Base-by-base conservation (phyloP, 2,113 vertebrate genomes). In the Rhombomys opimus region DNA sequence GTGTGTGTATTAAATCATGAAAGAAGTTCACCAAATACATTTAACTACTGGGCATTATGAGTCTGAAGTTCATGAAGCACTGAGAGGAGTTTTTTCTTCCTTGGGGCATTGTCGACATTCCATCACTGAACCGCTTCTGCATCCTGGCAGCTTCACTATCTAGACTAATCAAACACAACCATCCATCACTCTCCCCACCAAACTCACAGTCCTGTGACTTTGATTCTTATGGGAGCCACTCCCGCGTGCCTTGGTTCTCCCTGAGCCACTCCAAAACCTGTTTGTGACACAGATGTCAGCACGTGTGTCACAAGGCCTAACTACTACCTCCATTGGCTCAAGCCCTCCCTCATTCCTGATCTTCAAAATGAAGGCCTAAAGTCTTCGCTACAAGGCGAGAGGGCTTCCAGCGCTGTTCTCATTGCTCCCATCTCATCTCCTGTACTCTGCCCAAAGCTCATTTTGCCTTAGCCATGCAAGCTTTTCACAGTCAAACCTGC, bases 291-390 rank as follows among this genome's bases (percentile, higher is more conserved):
- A 25, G 67, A 54, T 54, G 38, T 46, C 52, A 17, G 12, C 61
- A 22, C 0, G 68, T 9, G 54, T n/a, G 54, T 17, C 5, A 27
- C 5, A 46, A 86, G 9, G 23, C 25, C 32, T 1, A 0, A 3
- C 15, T 9, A 6, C 8, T 87, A 23, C 2, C 1, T 81, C 17
- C 11, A 2, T 52, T 35, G 13, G 5, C 22, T 88, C 65, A 85
- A 57, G 38, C 1, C 7, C 0, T 63, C 27, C 12, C 7, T 0
- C 2, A n/a, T 1, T 27, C 50, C n/a, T 20, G 17, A 52, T 75
- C 17, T n/a, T 70, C 23, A 63, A 17, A 80, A 87, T 9, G 50
- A 92, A 78, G 17, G 18, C 35, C 35, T 5, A 4, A 80, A 76
- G 14, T n/a, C 14, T 52, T 73, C 73, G 11, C 54, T 30, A 18